Evolutionary conservation across 2,797 vertebrate genomes (phyloP).

Genomic region (Cirrhinus mrigala): DNA sequence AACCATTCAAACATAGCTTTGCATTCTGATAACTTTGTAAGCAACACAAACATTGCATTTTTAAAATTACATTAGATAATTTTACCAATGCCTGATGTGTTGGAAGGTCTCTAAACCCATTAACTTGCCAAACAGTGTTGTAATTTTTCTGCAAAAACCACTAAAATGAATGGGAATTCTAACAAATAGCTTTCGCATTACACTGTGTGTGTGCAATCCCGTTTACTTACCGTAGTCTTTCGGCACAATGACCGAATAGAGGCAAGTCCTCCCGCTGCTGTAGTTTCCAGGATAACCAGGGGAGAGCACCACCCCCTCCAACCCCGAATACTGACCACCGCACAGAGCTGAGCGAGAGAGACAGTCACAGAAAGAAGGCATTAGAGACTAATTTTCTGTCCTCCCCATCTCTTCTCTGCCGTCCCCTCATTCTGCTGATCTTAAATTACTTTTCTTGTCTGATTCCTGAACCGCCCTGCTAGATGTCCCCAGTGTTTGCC

Average conservation of each 20-base stretch:
- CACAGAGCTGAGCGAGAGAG: constrained; percentile 85
- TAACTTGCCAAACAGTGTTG: no score
- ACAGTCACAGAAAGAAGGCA: constrained; percentile 52
- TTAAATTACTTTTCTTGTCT: constrained; percentile 83
- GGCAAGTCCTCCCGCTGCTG: constrained; percentile 88
- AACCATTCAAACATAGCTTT: background rate
- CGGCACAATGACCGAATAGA: constrained; percentile 92
- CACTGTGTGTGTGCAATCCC: background rate
- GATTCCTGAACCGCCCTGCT: constrained; percentile 71
- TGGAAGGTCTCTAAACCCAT: background rate
- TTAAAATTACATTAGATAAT: background rate
- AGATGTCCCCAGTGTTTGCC: constrained; percentile 77
- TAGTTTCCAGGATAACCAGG: constrained; percentile 97
- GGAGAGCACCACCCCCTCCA: constrained; percentile 94
- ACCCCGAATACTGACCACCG: constrained; percentile 92
- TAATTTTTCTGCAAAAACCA: background rate
- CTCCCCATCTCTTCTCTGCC: constrained; percentile 51
- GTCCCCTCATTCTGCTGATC: constrained; percentile 64
- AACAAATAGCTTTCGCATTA: background rate
- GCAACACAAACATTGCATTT: background rate
- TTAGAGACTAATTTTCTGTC: constrained; percentile 65
- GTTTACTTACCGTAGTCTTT: constrained; percentile 90
- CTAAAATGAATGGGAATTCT: background rate
- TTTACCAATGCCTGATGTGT: background rate
- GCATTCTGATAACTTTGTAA: background rate